Evolutionary conservation across 2,888 invertebrate species (phyloP), one percentile per base, ranked within the genome.

Genomic region (Alentia gelatinosa): DNA sequence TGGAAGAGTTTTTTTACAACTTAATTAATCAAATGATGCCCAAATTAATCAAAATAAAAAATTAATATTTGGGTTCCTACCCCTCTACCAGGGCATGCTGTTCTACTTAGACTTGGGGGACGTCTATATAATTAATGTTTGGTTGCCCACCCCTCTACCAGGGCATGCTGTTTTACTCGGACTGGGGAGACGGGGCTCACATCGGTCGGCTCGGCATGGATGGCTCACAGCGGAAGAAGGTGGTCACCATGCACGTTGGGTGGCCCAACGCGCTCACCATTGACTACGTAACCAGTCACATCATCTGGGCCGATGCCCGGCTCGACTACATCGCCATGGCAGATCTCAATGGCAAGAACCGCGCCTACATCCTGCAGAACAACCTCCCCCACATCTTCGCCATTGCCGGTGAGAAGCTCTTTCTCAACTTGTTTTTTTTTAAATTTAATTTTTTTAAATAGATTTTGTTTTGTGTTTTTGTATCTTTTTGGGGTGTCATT

Each of bases 231-330:
- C 98, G 98, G 94, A 98, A 98, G 19, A 68, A 89, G 79, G 90
- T 92, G 39, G 74, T 90, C 40, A 91, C 90, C 26, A 90, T 91
- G 7, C 83, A 92, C 15, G 92, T 96, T 0, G 99, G 99, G 0
- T 99, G 99, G 99, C 99, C 99, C 0, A 99, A 99, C 96, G 99
- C 99, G 0, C 96, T 99, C 26, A 98, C 99, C 0, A 98, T 99
- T 91, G 99, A 99, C 95, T 99, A 98, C 96, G 98, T 99, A 95
- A 98, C 99, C 0, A 98, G 99, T 94, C 97, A 98, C 94, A 97
- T 99, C 79, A 99, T 98, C 96, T 99, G 98, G 98, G 99, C 99
- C 0, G 99, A 99, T 96, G 99, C 99, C 93, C 99, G 99, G 96
- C 97, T 99, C 93, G 99, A 99, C 96, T 99, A 99, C 95, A 99